Base-by-base conservation (phyloP, 1,140 invertebrate genomes). In the Trichoplusia ni region DNA sequence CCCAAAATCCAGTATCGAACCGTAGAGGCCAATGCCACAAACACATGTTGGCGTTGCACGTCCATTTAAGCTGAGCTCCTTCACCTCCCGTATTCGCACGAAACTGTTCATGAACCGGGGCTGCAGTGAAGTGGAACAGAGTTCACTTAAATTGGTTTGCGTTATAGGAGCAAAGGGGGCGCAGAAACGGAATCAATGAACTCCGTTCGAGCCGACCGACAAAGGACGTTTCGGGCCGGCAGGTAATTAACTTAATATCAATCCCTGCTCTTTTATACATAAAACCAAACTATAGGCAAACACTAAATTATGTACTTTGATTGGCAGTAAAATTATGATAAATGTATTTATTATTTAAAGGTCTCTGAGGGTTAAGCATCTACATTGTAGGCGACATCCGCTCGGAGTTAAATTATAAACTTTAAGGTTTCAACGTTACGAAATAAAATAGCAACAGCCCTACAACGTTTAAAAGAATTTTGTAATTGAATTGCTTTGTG, bases 211-310 rank as follows among this genome's bases (percentile, higher is more conserved):
- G 73, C 71, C 80, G 82, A 75, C 82, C 82, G 82, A 85, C 84
- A 87, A 87, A 83, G 84, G 84, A 87, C 84, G 84, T 82, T 86
- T 84, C 77, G 75, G 81, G 77, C 75, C 81, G 82, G 73, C 81
- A 87, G 83, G 84, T 87, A 87, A 87, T 87, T 87, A 87, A 84
- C 75, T 84, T 81, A 85, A 87, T 87, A 87, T 85, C 77, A 80
- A 79, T 81, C 78, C 81, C 75, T 73, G 58, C 44, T 82, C 77
- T 81, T 85, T 81, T 80, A 73, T 73, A 65, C 60, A 65, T 56
- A 69, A 64, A 44, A 58, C 38, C 42, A 44, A 58, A 67, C 58
- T 54, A 53, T 37, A 69, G 42, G 46, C 27, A 51, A 51, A 51
- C 29, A 51, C 31, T 21, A 35, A 51, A 51, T 16, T 8, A 47